Conservation (phyloP, 2,888 invertebrate genomes). For the Portevinia maculata region DNA sequence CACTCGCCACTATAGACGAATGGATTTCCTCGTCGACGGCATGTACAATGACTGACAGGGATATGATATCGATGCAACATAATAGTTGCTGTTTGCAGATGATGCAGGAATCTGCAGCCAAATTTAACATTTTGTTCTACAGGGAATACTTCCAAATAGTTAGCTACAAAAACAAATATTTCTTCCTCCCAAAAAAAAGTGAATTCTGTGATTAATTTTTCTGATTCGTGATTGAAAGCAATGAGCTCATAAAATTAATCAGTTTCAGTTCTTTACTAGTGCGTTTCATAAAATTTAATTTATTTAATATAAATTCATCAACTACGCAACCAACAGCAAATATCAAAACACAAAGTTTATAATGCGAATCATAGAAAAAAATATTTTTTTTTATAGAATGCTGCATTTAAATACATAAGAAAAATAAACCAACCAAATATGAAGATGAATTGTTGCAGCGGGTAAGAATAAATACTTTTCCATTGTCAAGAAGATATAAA, state of each 20-base stretch:
- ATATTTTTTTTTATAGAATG: background rate
- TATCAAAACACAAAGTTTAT: background rate
- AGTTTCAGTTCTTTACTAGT: background rate
- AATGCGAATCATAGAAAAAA: background rate
- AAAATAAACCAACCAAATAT: background rate
- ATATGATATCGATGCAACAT: conserved; percentile 36
- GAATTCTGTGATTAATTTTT: conserved; percentile 53
- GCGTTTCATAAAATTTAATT: conserved; percentile 4
- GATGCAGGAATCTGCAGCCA: conserved; percentile 43
- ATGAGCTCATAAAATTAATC: conserved; percentile 30
- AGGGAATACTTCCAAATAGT: background rate
- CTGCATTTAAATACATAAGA: background rate
- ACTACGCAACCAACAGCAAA: too few relatives aligned
- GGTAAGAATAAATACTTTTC: conserved; percentile 4
- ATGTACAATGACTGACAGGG: conserved; percentile 91
- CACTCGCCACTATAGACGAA: conserved; percentile 92
- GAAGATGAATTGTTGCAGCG: conserved; percentile 5
- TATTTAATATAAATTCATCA: conserved; percentile 10
- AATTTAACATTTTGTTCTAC: conserved; percentile 47
- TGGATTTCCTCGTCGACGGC: conserved; percentile 94
- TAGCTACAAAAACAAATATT: conserved; percentile 11
- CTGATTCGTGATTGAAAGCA: conserved; percentile 26
- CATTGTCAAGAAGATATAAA: conserved; percentile 8
- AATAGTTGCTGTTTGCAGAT: conserved; percentile 36
- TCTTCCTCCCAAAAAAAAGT: conserved; percentile 27